Base-by-base conservation (phyloP, 2,113 vertebrate species). In the Collichthys lucidus region DNA sequence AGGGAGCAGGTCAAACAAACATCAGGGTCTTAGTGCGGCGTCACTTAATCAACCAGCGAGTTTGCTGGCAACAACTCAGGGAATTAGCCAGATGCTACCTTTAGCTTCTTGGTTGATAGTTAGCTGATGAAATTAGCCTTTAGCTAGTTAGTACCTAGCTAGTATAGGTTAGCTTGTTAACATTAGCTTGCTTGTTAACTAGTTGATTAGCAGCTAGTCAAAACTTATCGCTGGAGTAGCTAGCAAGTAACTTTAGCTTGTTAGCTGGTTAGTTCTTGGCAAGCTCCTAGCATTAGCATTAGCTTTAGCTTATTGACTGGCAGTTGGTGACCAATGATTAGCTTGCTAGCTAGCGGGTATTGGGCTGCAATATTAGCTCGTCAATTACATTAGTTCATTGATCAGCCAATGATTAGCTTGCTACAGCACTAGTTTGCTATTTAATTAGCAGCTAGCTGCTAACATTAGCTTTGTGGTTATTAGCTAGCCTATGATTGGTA, bases 1-100 rank as follows among this genome's bases (percentile, higher is more conserved):
- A 3, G 14, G 15, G n/a, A 55, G 2, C 10, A 46, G 44, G 0
- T 4, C 1, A 22, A 29, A 0, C 0, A 35, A 8, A 40, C 35
- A 40, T 40, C 35, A 40, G 2, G 8, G 35, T 40, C 35, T 40
- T 40, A 35, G 35, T 8, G 7, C 2, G 35, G 9, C 35, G 35
- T 40, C 35, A 40, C 7, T 35, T 35, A n/a, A n/a, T n/a, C 8
- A 35, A 35, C 35, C 35, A 35, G 35, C 35, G 7, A 35, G 7
- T 35, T 35, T 35, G 35, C 7, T 35, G 35, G 35, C 9, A 40
- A 40, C 35, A 40, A 35, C 31, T 35, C 31, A 9, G 8, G 35
- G 8, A 40, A 2, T 40, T 44, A 12, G 44, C 12, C 12, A 44
- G 44, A 40, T 40, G 35, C 35, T 40, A 40, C 7, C 35, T 15